phyloP scores from a whole-genome alignment of 2,113 vertebrate species.

The Rhynchomys soricoides region DNA sequence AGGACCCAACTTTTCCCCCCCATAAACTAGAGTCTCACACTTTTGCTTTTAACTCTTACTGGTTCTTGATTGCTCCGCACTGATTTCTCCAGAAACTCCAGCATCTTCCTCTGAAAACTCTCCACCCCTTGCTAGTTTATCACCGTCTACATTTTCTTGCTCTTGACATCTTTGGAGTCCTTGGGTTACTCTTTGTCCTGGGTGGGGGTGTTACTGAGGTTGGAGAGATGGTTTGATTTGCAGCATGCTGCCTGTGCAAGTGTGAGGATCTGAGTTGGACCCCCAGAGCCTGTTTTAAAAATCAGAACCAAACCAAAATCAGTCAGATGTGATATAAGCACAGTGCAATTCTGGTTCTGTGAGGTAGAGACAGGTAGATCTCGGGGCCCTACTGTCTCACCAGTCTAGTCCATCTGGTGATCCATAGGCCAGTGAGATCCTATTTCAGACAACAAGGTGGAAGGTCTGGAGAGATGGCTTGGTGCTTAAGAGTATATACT shows the following conservation, averaged over 20 bases:
- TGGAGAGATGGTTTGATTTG: neutral
- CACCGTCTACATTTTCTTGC: neutral
- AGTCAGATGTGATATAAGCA: neutral
- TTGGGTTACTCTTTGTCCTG: constrained; percentile 14
- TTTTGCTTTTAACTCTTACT: neutral
- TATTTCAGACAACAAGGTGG: neutral
- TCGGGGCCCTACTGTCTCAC: too few relatives aligned
- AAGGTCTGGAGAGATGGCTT: neutral
- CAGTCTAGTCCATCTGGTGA: neutral
- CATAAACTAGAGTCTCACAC: constrained; percentile 20
- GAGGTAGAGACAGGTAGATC: neutral
- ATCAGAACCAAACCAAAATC: neutral
- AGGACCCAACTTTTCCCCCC: neutral
- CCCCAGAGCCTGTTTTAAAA: neutral
- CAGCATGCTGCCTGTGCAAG: neutral
- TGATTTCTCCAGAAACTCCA: constrained; percentile 25
- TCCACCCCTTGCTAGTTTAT: neutral
- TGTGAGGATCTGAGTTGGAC: neutral
- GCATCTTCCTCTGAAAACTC: neutral
- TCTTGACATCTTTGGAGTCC: neutral
- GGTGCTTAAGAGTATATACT: too few relatives aligned
- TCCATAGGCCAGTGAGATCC: neutral
- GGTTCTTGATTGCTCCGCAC: constrained; percentile 17
- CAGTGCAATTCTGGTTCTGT: too few relatives aligned
- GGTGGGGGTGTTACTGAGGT: neutral